Evolutionary conservation across 2,797 vertebrate genomes (phyloP), one percentile per base, ranked within the genome.

Genomic region (Trichosurus vulpecula): DNA sequence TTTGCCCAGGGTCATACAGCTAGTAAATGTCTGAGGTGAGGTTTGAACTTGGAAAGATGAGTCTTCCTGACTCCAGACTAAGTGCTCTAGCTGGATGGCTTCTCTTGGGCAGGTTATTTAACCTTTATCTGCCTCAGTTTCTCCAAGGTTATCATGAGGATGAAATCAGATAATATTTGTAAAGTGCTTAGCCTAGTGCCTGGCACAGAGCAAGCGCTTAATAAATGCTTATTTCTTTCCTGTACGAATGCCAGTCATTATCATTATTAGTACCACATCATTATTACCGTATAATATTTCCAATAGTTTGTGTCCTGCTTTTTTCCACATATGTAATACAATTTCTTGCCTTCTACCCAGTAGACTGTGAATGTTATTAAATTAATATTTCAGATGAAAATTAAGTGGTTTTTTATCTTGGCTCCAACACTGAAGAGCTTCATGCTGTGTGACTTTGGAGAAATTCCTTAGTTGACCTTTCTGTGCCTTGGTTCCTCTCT

Each of bases 331-430:
- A 89, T 22, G 2, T 6, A 90, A 30, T 95, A 27, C 41, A 6
- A 53, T 6, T 8, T 94, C 52, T 93, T 93, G 66, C 54, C 54
- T 95, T 95, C 92, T 95, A 29, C 90, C 29, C 47, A 30, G 52
- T 81, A 96, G 56, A n/a, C 57, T 94, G 94, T 13, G 3, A 2
- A 51, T 92, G 3, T 47, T 81, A 81, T 81, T 87, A 51, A 41
- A 47, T 81, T 41, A 81, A 47, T 51, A 51, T 87, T 87, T 87
- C 41, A 51, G 41, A 81, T 41, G 6, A 51, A 87, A 87, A 87
- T 27, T 51, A 87, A 47, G 14, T 87, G 66, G 66, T 51, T 66
- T 66, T 81, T 87, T 6, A 9, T 51, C 41, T 87, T 47, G 35
- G 16, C 61, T 74, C 16, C n/a, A 19, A 41, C 35, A n/a, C 61